Conservation (phyloP, 2,113 vertebrate genomes). For the Stomatorhinus ivindoensis region DNA sequence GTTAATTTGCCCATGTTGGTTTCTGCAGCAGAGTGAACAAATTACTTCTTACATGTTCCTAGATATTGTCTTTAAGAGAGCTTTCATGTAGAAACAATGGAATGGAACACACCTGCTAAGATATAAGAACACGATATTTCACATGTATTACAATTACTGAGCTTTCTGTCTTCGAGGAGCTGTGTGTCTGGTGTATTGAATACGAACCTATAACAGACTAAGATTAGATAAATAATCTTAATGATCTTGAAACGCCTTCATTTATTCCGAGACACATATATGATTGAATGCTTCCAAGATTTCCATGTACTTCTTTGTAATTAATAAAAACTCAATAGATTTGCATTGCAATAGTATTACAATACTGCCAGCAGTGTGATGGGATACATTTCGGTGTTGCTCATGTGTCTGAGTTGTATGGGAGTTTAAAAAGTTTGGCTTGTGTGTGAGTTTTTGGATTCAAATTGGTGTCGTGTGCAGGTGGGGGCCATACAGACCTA, state of each 20-base stretch:
- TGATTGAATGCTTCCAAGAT: background rate
- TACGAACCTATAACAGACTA: conserved; percentile 67
- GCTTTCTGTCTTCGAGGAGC: conserved; percentile 67
- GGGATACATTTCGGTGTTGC: background rate
- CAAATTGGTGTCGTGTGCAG: background rate
- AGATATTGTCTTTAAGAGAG: conserved; percentile 88
- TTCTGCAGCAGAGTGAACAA: conserved; percentile 64
- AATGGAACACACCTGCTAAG: conserved; percentile 60
- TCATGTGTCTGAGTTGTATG: background rate
- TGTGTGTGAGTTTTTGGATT: conserved; percentile 1
- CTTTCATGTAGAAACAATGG: conserved; percentile 63
- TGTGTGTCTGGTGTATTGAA: conserved; percentile 57
- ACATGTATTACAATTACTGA: conserved; percentile 76
- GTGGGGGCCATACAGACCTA: background rate
- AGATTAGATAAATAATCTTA: conserved; percentile 79
- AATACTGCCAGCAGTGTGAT: background rate
- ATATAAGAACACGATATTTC: conserved; percentile 68
- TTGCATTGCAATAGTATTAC: too few relatives aligned
- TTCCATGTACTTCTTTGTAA: background rate
- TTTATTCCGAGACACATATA: background rate
- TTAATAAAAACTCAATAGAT: background rate
- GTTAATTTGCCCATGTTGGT: conserved; percentile 73
- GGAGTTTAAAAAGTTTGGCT: background rate
- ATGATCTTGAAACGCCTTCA: conserved; percentile 35
- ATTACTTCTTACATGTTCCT: conserved; percentile 59